These are phyloP conservation scores for Heliconius ismenius DNA, from an alignment of 2,888 invertebrate genomes.

Conservation along the genomic window DNA sequence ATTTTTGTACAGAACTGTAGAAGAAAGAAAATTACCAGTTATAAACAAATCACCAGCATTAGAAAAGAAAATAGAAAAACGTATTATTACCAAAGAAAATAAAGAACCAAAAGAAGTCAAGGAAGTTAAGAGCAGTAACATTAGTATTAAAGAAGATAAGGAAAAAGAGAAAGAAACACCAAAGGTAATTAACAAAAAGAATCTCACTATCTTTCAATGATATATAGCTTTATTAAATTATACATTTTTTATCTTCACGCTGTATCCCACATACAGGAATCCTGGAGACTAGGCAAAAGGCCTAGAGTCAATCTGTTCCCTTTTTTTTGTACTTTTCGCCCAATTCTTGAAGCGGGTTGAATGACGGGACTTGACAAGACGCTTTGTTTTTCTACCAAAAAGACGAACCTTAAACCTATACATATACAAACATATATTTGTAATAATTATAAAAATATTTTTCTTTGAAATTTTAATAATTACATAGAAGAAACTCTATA, in stretches of 20 bases:
- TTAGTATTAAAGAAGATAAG: conserved; percentile 56
- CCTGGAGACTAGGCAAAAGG: background rate
- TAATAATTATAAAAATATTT: too few species aligned
- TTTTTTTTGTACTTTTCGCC: background rate
- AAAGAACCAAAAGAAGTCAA: conserved; percentile 69
- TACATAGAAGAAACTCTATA: background rate
- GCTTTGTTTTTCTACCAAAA: too few species aligned
- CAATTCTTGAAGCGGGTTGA: background rate
- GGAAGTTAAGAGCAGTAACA: conserved; percentile 54
- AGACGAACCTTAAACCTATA: too few species aligned
- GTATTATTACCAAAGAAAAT: conserved; percentile 65
- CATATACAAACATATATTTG: too few species aligned
- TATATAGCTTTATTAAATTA: too few species aligned
- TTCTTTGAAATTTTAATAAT: background rate
- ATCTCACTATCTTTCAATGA: background rate
- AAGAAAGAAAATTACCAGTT: conserved; percentile 59
- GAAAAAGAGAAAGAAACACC: conserved; percentile 48
- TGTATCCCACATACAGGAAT: background rate
- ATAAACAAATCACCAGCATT: conserved; percentile 49
- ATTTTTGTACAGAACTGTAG: conserved; percentile 51
- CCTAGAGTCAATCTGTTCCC: background rate
- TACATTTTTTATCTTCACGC: background rate
- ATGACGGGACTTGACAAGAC: background rate
- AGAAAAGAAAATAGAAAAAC: conserved; percentile 64
- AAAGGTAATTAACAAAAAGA: conserved; percentile 37